phyloP scores from a whole-genome alignment of 2,113 vertebrate genomes.

The Crotalus viridis region DNA sequence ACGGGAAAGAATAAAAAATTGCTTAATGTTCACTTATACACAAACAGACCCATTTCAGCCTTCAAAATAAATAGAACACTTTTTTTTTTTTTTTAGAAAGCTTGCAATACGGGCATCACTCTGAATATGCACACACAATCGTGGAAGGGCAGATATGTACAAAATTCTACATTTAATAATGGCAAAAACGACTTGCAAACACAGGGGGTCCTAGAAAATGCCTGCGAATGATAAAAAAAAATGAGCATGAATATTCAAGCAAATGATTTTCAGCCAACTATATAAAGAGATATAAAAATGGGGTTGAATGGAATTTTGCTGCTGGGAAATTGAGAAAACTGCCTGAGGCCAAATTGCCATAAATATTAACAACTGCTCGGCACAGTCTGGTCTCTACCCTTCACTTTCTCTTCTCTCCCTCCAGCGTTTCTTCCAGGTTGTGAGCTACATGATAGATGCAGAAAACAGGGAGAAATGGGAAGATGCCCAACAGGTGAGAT shows the following conservation, averaged over 20 bases:
- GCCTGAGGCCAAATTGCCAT: background rate
- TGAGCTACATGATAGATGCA: slow-evolving; percentile 95
- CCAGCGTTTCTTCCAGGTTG: slow-evolving; percentile 97
- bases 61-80: background rate
- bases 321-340: background rate
- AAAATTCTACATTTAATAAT: background rate
- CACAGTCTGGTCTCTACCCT: background rate
- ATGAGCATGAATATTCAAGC: background rate
- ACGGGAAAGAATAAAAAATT: background rate
- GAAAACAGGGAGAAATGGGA: slow-evolving; percentile 95
- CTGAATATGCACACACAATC: background rate
- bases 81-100: background rate
- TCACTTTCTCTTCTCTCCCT: slow-evolving; percentile 28
- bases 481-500: slow-evolving; percentile 90
- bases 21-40: background rate
- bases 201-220: background rate
- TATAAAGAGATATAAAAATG: background rate
- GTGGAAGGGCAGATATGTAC: background rate
- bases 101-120: background rate
- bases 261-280: background rate
- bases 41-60: background rate
- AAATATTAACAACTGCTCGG: background rate
- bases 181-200: background rate
- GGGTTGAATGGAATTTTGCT: background rate
- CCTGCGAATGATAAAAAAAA: background rate